phyloP scores from a whole-genome alignment of 2,797 vertebrate species.

The Gastrophryne carolinensis region DNA sequence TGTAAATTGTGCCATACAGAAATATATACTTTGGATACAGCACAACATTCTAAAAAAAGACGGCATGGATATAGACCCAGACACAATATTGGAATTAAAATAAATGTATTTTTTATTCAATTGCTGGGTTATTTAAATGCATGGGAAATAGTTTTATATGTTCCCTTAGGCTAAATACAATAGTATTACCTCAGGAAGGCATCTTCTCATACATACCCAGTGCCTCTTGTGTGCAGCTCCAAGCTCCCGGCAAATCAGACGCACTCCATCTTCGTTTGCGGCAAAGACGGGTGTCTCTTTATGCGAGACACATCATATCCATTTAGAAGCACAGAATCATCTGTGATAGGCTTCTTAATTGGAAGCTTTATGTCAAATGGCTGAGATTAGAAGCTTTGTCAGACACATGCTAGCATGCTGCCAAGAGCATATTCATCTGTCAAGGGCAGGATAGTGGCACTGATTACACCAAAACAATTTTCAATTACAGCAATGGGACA shows the following conservation, averaged over 20 bases:
- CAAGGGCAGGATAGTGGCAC: background rate
- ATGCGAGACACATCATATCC: background rate
- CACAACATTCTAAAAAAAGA: too few relatives aligned
- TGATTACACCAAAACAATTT: conserved; percentile 5
- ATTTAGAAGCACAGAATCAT: background rate
- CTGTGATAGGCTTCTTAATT: background rate
- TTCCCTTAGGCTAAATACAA: background rate
- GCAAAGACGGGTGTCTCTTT: background rate
- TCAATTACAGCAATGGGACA: conserved; percentile 4
- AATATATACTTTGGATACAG: too few relatives aligned
- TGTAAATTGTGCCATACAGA: too few relatives aligned
- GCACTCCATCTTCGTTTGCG: background rate
- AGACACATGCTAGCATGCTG: background rate
- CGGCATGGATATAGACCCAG: too few relatives aligned
- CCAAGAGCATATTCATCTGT: background rate
- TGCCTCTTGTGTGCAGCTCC: background rate
- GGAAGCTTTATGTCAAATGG: background rate
- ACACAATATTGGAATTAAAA: too few relatives aligned
- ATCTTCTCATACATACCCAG: background rate
- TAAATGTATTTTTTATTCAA: too few relatives aligned
- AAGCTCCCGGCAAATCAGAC: too few relatives aligned
- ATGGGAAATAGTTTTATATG: background rate
- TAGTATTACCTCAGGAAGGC: background rate
- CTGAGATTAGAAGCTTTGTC: conserved; percentile 4
- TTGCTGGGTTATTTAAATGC: too few relatives aligned